phyloP scores from a whole-genome alignment of 37 sponge, comb jelly and placozoan genomes.

The Hexactinellida sp. region DNA sequence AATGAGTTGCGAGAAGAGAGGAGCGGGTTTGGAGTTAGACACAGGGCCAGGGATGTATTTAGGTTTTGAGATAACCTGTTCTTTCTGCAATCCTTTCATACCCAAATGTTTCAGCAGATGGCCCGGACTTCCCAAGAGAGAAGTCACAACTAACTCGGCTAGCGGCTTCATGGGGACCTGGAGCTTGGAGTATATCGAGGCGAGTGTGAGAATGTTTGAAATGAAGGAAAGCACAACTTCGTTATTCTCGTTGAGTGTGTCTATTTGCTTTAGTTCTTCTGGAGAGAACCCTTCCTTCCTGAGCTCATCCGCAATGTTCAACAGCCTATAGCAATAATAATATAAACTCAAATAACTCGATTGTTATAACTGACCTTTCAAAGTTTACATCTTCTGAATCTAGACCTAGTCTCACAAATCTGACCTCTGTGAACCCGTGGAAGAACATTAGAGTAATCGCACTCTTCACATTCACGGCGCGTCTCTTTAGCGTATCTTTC shows the following conservation, averaged over 20 bases:
- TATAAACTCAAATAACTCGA: not conserved
- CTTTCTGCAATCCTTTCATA: not conserved
- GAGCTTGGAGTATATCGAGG: not conserved
- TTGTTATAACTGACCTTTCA: not conserved
- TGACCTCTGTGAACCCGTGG: not conserved
- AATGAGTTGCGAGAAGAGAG: not conserved
- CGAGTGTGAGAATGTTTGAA: not conserved
- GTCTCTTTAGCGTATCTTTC: not conserved
- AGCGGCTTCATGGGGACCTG: not conserved
- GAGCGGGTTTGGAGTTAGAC: not conserved
- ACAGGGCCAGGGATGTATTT: not conserved
- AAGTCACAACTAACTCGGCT: not conserved
- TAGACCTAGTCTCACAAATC: not conserved
- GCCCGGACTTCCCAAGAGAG: not conserved
- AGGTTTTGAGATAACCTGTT: not conserved
- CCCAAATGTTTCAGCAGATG: not conserved
- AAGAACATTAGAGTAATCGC: conserved; percentile 8
- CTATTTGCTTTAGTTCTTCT: not conserved
- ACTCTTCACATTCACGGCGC: not conserved
- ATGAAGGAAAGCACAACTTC: not conserved
- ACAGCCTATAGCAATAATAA: not conserved
- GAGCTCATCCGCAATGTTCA: not conserved
- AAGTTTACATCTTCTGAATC: not conserved
- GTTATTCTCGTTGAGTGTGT: not conserved
- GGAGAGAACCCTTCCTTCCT: conserved; percentile 16